These are phyloP conservation scores for Lepidocyrtoides sp. DNA, from an alignment of 2,888 invertebrate species.

Conservation along the genomic window DNA sequence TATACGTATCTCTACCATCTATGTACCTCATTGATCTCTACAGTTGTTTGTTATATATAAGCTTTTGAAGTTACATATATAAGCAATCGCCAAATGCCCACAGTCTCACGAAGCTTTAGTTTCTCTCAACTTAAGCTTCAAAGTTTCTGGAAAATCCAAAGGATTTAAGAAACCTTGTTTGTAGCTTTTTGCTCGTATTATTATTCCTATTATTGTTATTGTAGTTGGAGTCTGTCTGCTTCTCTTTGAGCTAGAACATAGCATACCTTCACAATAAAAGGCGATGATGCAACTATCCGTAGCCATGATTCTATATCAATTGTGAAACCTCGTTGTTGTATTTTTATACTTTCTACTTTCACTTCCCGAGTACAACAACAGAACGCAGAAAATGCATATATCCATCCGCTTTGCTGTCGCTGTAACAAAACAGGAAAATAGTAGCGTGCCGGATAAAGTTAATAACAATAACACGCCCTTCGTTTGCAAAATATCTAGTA, in stretches of 20 bases:
- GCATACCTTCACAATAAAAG: conserved; percentile 35
- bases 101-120: conserved; percentile 83
- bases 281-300: background rate
- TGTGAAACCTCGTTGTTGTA: conserved; percentile 45
- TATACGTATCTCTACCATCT: background rate
- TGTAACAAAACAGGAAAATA: background rate
- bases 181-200: conserved; percentile 32
- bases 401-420: background rate
- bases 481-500: conserved; percentile 52
- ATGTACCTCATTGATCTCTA: background rate
- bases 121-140: conserved; percentile 76
- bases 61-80: too few relatives aligned
- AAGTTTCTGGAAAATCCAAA: conserved; percentile 82
- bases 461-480: conserved; percentile 40
- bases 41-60: background rate
- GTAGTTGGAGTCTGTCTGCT: background rate
- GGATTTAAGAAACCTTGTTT: conserved; percentile 79
- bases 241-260: too few relatives aligned
- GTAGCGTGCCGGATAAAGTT: conserved; percentile 37
- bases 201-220: conserved; percentile 10
- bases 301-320: background rate
- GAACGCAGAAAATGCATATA: background rate
- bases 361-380: background rate
- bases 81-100: conserved; percentile 83
- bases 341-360: conserved; percentile 41